These are phyloP conservation scores for Pediacus dermestoides DNA, from an alignment of 2,888 invertebrate species.

Conservation along the genomic window DNA sequence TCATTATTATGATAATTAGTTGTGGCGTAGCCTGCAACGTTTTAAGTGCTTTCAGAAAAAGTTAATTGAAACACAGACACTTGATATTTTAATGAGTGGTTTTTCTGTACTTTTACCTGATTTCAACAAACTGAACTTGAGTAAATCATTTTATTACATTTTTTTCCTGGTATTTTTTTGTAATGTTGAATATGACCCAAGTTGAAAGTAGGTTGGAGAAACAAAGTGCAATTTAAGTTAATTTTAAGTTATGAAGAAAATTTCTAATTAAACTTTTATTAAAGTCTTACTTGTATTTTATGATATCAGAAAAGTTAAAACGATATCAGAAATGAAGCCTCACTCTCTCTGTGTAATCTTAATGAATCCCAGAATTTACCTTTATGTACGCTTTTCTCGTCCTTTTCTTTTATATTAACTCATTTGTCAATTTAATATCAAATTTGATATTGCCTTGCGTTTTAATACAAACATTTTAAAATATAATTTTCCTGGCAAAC, in stretches of 20 bases:
- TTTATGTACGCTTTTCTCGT: conserved; percentile 29
- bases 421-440: conserved; percentile 38
- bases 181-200: conserved; percentile 25
- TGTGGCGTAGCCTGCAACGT: too few relatives aligned
- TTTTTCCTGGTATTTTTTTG: conserved; percentile 24
- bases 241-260: conserved; percentile 42
- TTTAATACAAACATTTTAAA: too few relatives aligned
- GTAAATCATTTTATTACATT: too few relatives aligned
- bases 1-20: too few relatives aligned
- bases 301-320: conserved; percentile 39
- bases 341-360: conserved; percentile 32
- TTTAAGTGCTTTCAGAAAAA: too few relatives aligned
- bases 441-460: conserved; percentile 22
- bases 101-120: too few relatives aligned
- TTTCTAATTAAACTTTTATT: conserved; percentile 50
- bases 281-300: conserved; percentile 42
- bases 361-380: conserved; percentile 37
- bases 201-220: conserved; percentile 22
- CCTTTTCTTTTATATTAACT: conserved; percentile 37
- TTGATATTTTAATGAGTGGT: too few relatives aligned
- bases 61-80: too few relatives aligned
- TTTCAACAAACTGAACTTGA: too few relatives aligned
- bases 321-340: conserved; percentile 38
- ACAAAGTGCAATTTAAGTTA: conserved; percentile 36
- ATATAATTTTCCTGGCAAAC: too few relatives aligned